Base-by-base conservation (phyloP, 2,888 invertebrate species). In the Agrochola macilenta region DNA sequence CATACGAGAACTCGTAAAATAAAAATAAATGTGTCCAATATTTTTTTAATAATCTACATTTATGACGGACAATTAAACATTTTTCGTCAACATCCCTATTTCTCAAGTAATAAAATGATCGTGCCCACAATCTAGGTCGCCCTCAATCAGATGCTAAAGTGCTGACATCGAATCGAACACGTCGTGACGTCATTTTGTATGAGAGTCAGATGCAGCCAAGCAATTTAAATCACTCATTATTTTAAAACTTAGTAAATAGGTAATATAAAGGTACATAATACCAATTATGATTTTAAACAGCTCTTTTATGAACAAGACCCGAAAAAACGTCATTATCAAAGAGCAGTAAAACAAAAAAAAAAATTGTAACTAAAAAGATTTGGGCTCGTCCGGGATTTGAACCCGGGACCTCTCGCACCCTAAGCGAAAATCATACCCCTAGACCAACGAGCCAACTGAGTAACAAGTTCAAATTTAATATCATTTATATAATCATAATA, bases 341-440 rank as follows among this genome's bases (percentile, higher is more conserved):
- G 17, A n/a, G 17, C 20, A 3, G 20, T 49, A 23, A 14, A 46
- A 49, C 1, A 30, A 12, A 12, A 39, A 39, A 9, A 26, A 46
- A 26, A 12, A 11, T 2, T 23, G 0, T 8, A 0, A 30, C 8
- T 0, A 0, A 14, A 79, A 79, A 79, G 79, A 49, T 0, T 68
- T 66, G 80, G 90, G 95, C 96, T 96, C 95, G 95, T 95, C 95
- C 95, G 96, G 96, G 95, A 96, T 95, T 96, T 96, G 96, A 96
- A 96, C 95, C 96, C 95, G 95, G 96, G 96, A 96, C 96, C 96
- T 96, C 95, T 96, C 95, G 96, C 96, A 96, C 96, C 96, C 96
- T 94, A 96, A 97, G 96, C 96, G 96, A 96, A 95, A 96, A 97
- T 96, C 96, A 96, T 96, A 96, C 96, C 96, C 95, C 96, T 96